phyloP scores from a whole-genome alignment of 2,797 vertebrate genomes.

The Orientallactaga sibirica region DNA sequence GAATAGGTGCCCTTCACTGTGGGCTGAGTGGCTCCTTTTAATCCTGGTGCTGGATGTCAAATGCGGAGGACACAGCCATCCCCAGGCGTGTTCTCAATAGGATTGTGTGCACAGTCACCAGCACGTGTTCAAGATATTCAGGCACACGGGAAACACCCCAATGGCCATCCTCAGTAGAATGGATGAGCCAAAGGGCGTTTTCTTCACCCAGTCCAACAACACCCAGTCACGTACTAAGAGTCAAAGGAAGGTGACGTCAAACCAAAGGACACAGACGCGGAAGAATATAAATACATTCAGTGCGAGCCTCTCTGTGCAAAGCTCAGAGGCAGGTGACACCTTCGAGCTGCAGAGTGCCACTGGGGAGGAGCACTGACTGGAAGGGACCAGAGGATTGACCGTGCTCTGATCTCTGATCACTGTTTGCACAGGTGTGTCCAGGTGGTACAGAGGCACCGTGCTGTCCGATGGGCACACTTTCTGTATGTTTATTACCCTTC shows the following conservation, averaged over 20 bases:
- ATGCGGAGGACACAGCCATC: not conserved
- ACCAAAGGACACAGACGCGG: not conserved
- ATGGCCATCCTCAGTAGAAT: not conserved
- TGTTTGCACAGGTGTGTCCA: not conserved
- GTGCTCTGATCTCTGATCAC: not conserved
- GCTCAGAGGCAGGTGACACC: not conserved
- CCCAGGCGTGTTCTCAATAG: not conserved
- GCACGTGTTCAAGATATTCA: not conserved
- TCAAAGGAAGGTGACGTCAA: not conserved
- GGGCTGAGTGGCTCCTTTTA: not conserved
- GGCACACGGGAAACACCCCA: not conserved
- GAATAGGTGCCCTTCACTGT: not conserved
- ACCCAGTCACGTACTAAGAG: not conserved
- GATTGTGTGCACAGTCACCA: rapidly evolving
- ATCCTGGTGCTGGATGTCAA: not conserved
- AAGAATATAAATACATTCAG: not conserved
- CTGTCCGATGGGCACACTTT: not conserved
- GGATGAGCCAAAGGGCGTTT: not conserved
- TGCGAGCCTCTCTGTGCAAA: not conserved
- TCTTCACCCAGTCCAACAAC: not conserved
- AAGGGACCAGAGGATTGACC: no score
- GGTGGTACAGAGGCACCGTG: not conserved
- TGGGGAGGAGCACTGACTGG: not conserved
- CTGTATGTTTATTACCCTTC: not conserved
- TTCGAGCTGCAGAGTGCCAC: not conserved